Conservation (phyloP, 2,888 invertebrate species). For the Agrochola litura region DNA sequence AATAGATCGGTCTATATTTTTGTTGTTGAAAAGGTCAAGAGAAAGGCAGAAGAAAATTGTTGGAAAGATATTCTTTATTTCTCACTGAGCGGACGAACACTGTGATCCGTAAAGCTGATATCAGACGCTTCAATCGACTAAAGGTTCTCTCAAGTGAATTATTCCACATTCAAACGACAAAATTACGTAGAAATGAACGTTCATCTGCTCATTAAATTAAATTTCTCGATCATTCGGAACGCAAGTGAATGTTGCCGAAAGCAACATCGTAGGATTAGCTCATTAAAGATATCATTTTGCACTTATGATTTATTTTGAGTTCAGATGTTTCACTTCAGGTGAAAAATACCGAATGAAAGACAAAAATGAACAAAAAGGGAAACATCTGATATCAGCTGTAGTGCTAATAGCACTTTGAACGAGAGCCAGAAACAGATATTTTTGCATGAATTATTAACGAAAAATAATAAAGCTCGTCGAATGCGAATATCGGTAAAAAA, state of each 20-base stretch:
- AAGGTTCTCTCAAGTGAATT: background rate
- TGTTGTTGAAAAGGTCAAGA: constrained; percentile 10
- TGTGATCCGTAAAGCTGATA: background rate
- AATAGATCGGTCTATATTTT: constrained; percentile 1
- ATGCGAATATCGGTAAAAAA: constrained; percentile 10
- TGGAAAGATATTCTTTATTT: background rate
- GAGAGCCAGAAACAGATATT: background rate
- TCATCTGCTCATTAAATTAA: background rate
- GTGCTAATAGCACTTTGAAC: background rate
- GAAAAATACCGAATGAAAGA: background rate
- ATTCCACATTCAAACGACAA: background rate
- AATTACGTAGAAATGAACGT: background rate
- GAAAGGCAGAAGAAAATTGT: background rate
- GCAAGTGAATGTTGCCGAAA: background rate
- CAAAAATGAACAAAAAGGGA: background rate
- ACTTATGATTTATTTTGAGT: background rate
- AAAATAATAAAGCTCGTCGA: background rate
- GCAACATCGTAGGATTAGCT: background rate
- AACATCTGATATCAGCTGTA: background rate
- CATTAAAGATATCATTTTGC: background rate
- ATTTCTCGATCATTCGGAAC: background rate
- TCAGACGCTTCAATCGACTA: background rate
- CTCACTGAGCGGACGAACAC: background rate
- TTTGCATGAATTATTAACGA: background rate
- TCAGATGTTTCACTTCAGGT: background rate